Conservation (phyloP, 2,888 invertebrate genomes). For the Monochamus alternatus region DNA sequence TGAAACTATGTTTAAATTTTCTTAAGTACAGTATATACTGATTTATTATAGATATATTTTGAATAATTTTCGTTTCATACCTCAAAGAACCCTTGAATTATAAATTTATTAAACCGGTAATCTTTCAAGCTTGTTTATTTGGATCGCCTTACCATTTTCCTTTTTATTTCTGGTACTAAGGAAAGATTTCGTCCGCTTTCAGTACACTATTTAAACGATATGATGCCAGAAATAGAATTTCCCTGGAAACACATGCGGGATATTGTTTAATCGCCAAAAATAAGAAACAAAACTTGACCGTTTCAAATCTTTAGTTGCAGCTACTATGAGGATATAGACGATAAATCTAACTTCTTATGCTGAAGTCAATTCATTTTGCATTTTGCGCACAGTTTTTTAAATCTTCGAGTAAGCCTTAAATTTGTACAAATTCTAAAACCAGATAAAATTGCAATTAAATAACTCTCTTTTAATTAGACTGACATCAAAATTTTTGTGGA, state of each 20-base stretch:
- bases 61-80: background rate
- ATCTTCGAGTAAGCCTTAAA: no score
- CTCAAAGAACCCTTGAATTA: background rate
- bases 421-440: no score
- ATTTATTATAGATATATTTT: background rate
- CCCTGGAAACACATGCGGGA: background rate
- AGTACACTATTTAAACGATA: constrained; percentile 7
- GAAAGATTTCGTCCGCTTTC: background rate
- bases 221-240: constrained; percentile 11
- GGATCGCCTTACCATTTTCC: background rate
- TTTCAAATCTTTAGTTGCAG: background rate
- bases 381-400: no score
- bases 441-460: no score
- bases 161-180: background rate
- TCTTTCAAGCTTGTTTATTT: background rate
- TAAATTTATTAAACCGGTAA: constrained; percentile 1
- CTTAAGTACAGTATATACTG: no score
- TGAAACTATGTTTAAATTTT: no score
- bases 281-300: background rate
- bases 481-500: no score
- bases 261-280: constrained; percentile 15
- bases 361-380: no score
- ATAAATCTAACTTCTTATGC: no score
- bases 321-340: no score
- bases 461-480: no score